Percentiles rank a stretch among this genome's conserved stretches.
Conservation (phyloP, 2,888 invertebrate genomes). For the Ashinkailepas kermadecensis region DNA sequence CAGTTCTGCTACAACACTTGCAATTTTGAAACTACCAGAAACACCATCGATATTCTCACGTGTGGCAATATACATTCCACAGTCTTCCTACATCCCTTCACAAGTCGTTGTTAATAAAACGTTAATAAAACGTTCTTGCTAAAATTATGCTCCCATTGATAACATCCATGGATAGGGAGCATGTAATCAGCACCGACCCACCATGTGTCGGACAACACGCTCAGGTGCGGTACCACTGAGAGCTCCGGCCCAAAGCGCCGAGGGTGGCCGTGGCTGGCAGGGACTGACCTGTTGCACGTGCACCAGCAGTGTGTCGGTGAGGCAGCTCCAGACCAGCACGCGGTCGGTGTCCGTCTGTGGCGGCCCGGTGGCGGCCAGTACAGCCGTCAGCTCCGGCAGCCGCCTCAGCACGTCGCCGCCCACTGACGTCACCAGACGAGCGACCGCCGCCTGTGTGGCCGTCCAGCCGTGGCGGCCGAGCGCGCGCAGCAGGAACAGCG, state of each 20-base stretch:
- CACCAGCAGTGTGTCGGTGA: neutral
- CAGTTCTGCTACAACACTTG: too few species aligned
- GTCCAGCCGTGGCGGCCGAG: neutral
- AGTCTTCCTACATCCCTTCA: too few species aligned
- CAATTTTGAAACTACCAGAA: too few species aligned
- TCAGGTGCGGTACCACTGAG: neutral
- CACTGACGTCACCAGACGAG: neutral
- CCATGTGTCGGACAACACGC: neutral
- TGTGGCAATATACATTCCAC: too few species aligned
- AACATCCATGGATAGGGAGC: neutral
- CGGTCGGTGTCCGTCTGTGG: neutral
- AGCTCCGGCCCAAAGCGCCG: neutral
- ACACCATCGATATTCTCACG: too few species aligned
- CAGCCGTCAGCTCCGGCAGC: neutral
- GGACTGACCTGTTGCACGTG: neutral
- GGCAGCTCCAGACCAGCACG: neutral
- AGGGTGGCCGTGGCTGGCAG: too few species aligned
- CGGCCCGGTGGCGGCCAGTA: neutral
- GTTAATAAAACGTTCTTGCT: too few species aligned
- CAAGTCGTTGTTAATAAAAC: too few species aligned
- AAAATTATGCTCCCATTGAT: too few species aligned
- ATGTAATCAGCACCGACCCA: neutral
- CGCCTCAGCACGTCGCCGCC: neutral
- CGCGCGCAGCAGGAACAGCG: slow-evolving; percentile 6
- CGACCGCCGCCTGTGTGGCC: neutral